These are phyloP conservation scores for Eristalis pertinax DNA, from an alignment of 2,888 invertebrate species.

Conservation along the genomic window DNA sequence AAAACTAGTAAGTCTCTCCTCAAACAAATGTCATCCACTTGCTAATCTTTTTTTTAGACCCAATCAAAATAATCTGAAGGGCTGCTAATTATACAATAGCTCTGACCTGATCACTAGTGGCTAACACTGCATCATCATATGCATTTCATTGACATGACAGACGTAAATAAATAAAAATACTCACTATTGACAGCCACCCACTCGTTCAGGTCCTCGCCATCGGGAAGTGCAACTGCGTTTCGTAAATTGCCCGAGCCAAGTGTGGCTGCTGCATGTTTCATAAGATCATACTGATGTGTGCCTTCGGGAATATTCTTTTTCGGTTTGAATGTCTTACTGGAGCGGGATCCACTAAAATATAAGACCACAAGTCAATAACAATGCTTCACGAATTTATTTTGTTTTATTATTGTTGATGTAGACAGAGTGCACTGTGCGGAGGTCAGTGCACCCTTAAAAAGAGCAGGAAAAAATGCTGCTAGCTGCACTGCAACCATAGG, in stretches of 20 bases:
- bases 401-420: slow-evolving; percentile 27
- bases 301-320: slow-evolving; percentile 99
- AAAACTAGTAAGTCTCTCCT: not conserved
- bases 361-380: slow-evolving; percentile 20
- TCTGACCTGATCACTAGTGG: not conserved
- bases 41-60: not conserved
- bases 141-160: not conserved
- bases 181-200: slow-evolving; percentile 99
- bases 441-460: slow-evolving; percentile 43
- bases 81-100: not conserved
- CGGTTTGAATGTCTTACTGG: slow-evolving; percentile 98
- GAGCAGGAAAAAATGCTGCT: slow-evolving; percentile 4
- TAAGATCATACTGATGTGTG: slow-evolving; percentile 98
- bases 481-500: slow-evolving; percentile 8
- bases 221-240: slow-evolving; percentile 97
- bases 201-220: slow-evolving; percentile 99
- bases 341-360: slow-evolving; percentile 83
- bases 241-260: slow-evolving; percentile 98
- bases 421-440: slow-evolving; percentile 11
- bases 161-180: slow-evolving; percentile 79
- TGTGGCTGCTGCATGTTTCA: slow-evolving; percentile 99
- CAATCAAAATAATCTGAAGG: not conserved
- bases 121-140: not conserved
- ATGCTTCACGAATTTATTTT: not conserved
- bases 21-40: not conserved